phyloP scores from a whole-genome alignment of 2,888 invertebrate genomes.

The Lasioglossum malachurum region DNA sequence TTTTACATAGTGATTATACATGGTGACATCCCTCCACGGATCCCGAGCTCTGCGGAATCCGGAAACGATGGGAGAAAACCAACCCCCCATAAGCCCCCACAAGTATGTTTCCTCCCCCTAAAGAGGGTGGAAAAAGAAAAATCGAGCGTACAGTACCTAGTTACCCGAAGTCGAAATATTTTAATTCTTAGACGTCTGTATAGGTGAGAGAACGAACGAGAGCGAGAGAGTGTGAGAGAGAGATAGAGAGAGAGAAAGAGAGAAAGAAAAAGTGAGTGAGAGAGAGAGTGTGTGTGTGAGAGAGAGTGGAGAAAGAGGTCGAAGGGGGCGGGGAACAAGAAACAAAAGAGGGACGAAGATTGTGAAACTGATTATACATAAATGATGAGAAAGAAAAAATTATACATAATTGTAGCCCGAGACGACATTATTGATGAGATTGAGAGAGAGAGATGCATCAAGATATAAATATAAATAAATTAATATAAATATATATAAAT shows the following conservation, averaged over 20 bases:
- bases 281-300: not conserved
- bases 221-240: constrained; percentile 4
- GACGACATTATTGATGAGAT: constrained; percentile 61
- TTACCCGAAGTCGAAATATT: constrained; percentile 79
- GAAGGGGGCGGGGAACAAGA: not conserved
- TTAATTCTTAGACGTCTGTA: constrained; percentile 67
- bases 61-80: constrained; percentile 40
- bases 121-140: not conserved
- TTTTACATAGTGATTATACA: constrained; percentile 63
- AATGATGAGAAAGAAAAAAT: constrained; percentile 27
- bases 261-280: not conserved
- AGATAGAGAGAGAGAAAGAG: not conserved
- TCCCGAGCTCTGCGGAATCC: not conserved
- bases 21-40: constrained; percentile 64
- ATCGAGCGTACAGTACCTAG: constrained; percentile 71
- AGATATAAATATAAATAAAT: constrained; percentile 49
- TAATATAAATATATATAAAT: constrained; percentile 58
- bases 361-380: constrained; percentile 61
- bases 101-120: constrained; percentile 45
- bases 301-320: not conserved
- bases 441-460: constrained; percentile 43
- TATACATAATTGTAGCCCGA: constrained; percentile 69
- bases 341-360: constrained; percentile 17
- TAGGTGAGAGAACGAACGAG: constrained; percentile 14
- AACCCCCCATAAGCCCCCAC: constrained; percentile 5